Evolutionary conservation across 2,797 vertebrate species (phyloP).

Genomic region (Alca torda): DNA sequence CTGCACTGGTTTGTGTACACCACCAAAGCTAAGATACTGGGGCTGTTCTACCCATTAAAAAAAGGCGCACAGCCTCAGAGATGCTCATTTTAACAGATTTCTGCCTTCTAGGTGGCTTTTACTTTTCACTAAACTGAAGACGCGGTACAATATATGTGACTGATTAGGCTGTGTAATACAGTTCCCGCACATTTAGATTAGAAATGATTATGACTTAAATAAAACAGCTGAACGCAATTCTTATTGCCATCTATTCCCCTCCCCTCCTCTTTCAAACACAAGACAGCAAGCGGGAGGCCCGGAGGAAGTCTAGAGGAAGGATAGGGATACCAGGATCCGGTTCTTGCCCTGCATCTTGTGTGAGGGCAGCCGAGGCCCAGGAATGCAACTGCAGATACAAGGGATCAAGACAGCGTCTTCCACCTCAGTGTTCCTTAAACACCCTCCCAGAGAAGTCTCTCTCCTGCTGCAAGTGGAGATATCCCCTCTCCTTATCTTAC

Average conservation of each 20-base stretch:
- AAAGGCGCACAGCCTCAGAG: neutral
- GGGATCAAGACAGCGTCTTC: neutral
- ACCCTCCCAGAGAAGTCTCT: neutral
- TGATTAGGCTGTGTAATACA: conserved; percentile 65
- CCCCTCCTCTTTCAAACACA: neutral
- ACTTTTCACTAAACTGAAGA: conserved; percentile 62
- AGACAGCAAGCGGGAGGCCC: neutral
- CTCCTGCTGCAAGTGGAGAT: neutral
- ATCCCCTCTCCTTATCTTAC: too few species aligned
- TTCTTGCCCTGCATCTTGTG: neutral
- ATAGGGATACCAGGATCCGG: neutral
- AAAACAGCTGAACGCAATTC: conserved; percentile 68
- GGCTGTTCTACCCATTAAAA: neutral
- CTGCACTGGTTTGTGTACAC: neutral
- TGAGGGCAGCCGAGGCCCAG: neutral
- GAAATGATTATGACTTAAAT: conserved; percentile 70
- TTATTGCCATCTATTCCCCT: conserved; percentile 44
- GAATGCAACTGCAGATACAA: neutral
- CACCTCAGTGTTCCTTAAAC: fast-evolving
- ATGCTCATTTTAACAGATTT: conserved; percentile 39
- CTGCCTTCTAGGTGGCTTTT: conserved; percentile 61
- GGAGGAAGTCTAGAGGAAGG: neutral
- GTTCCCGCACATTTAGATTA: conserved; percentile 68
- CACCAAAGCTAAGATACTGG: neutral
- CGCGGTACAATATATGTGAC: conserved; percentile 59